Evolutionary conservation across 1,140 invertebrate species (phyloP), one percentile per base, ranked within the genome.

Genomic region (Dendrolimus kikuchii): DNA sequence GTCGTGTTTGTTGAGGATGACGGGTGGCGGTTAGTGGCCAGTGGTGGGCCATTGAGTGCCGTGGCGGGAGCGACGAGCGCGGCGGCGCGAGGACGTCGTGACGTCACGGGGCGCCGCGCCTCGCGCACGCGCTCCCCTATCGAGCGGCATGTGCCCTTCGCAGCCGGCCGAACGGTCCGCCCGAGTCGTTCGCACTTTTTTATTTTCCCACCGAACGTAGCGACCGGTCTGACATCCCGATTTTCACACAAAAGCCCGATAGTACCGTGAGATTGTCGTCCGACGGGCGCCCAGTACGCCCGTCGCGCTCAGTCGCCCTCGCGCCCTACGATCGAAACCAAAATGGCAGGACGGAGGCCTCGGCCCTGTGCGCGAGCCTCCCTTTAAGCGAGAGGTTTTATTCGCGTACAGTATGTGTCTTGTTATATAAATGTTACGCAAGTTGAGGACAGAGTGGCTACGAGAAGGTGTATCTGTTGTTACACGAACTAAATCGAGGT

Each of bases 341-440:
- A 80, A 70, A 85, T 85, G 81, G 77, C 79, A 68, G 81, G 68
- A 67, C 61, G 60, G 58, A 62, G 55, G 59, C 59, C 60, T 57
- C 46, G 49, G 62, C 55, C 52, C 60, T 60, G 66, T 62, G 61
- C 66, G 69, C 68, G 62, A 62, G 66, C 57, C 60, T 61, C 63
- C 60, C 69, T 77, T 57, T 77, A 71, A 76, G 70, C 71, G 68
- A 59, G 59, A 62, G 55, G 54, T 64, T 64, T 55, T 56, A 63
- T 68, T 66, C 63, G 57, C 65, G 70, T 59, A 60, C 64, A 65
- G 64, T 61, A 74, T 79, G 77, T 82, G 79, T 67, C 57, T 71
- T 62, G 71, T 81, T 77, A 78, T 77, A 79, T 85, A 83, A 81
- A 85, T 86, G 81, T 83, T 85, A 82, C 77, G 77, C 77, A 77